phyloP scores from a whole-genome alignment of 2,888 invertebrate genomes.

The Anthophora plumipes region DNA sequence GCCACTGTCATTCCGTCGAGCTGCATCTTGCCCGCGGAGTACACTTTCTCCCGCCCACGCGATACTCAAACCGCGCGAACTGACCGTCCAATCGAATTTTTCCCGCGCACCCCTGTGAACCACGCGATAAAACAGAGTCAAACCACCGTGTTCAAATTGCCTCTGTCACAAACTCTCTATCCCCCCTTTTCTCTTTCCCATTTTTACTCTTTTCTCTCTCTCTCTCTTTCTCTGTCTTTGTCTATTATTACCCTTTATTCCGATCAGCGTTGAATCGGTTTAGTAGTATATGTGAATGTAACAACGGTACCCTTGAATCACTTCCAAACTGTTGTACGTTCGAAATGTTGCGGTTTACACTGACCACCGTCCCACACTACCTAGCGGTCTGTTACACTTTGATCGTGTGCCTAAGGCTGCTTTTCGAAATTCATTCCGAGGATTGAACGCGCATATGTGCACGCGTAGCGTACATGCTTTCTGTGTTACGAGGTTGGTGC shows the following conservation, averaged over 20 bases:
- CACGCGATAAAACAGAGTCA: too few species aligned
- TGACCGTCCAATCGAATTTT: slow-evolving; percentile 24
- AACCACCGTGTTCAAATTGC: too few species aligned
- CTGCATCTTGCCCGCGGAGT: slow-evolving; percentile 61
- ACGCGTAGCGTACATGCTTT: not conserved
- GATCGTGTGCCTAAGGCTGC: slow-evolving; percentile 4
- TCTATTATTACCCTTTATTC: not conserved
- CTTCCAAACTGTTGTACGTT: slow-evolving; percentile 12
- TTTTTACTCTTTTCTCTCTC: not conserved
- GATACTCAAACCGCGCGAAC: slow-evolving; percentile 46
- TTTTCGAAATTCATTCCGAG: slow-evolving; percentile 6
- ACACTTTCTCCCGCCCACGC: slow-evolving; percentile 48
- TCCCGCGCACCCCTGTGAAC: slow-evolving; percentile 21
- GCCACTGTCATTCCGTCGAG: slow-evolving; percentile 70
- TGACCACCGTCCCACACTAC: not conserved
- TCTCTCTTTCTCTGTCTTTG: not conserved
- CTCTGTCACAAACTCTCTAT: too few species aligned
- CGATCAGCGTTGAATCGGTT: not conserved
- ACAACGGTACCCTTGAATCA: slow-evolving; percentile 32
- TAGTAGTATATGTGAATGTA: slow-evolving; percentile 24
- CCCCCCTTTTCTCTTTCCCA: too few species aligned
- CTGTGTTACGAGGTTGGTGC: not conserved
- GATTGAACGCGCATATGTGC: not conserved
- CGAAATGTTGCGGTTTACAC: slow-evolving; percentile 4
- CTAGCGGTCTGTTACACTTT: not conserved